Percentiles rank a stretch among this genome's conserved stretches.
Conservation (phyloP, 2,888 invertebrate genomes). For the Ptilodon capucinus region DNA sequence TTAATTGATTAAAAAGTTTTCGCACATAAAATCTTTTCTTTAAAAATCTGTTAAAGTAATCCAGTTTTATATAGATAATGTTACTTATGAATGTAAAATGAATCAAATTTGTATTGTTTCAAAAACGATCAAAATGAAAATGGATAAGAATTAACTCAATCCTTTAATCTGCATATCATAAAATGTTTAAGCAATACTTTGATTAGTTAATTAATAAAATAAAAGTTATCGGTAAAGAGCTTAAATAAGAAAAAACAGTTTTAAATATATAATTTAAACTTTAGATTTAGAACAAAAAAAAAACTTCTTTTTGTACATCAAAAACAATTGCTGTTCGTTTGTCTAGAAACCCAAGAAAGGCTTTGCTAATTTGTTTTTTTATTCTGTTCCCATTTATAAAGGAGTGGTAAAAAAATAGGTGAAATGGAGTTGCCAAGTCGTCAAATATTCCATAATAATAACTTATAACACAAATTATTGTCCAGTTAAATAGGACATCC, state of each 20-base stretch:
- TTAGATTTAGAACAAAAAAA: no score
- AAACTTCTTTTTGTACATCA: no score
- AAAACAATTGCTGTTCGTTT: no score
- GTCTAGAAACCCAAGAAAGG: no score
- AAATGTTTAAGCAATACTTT: background rate
- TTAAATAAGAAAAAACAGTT: no score
- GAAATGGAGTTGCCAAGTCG: no score
- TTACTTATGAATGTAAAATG: background rate
- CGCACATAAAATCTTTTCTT: background rate
- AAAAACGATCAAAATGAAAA: background rate
- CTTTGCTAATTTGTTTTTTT: no score
- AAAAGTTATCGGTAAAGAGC: background rate
- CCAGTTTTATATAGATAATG: background rate
- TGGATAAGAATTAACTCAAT: background rate
- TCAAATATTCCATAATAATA: no score
- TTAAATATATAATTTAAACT: no score
- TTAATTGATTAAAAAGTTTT: background rate
- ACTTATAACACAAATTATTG: background rate
- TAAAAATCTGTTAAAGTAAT: background rate
- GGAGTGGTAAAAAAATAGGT: no score
- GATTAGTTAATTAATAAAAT: background rate
- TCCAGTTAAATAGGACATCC: background rate
- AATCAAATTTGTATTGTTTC: background rate
- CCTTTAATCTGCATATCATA: background rate
- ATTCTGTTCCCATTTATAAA: no score